Base-by-base conservation (phyloP, 2,888 invertebrate species). In the Oasisia sp. region DNA sequence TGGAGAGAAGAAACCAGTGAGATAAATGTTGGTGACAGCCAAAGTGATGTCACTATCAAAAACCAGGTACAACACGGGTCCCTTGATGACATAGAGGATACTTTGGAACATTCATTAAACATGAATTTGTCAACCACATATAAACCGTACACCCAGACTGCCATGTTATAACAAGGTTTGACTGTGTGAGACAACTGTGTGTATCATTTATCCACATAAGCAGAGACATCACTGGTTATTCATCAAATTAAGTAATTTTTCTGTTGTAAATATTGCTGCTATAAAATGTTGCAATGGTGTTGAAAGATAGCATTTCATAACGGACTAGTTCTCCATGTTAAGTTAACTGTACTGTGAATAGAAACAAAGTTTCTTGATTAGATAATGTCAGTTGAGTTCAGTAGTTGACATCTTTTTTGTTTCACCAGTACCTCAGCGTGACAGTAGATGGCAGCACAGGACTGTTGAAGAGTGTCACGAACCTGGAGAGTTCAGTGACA, bases 361-460 rank as follows among this genome's bases (percentile, higher is more conserved):
- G 58, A 58, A 58, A 19, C 27, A 58, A 12, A 58, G 19, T 58
- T 27, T 19, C n/a, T 19, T 58, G 14, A 0, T 0, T 19, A 58
- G 58, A 5, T 58, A n/a, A n/a, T n/a, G 32, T 91, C 93, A 95
- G 96, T 96, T 96, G 96, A 94, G 96, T 19, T 27, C 5, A 19
- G 5, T 12, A 58, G 58, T 58, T 58, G 19, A 58, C 5, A 19
- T 58, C 19, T 19, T 14, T 19, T 58, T 58, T 58, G 45, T 27
- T 58, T 58, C n/a, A 14, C 19, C 58, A 58, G 58, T 58, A 58
- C 92, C 92, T 97, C 32, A 93, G 95, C 14, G 94, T 98, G 91
- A 96, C 97, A 92, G 96, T 97, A 91, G 97, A 98, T 95, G 95
- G 96, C 9, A 94, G 94, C 0, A 97, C 97, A 0, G 98, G 98